Base-by-base conservation (phyloP, 2,797 vertebrate genomes). In the Parauchenoglanis punctatus region DNA sequence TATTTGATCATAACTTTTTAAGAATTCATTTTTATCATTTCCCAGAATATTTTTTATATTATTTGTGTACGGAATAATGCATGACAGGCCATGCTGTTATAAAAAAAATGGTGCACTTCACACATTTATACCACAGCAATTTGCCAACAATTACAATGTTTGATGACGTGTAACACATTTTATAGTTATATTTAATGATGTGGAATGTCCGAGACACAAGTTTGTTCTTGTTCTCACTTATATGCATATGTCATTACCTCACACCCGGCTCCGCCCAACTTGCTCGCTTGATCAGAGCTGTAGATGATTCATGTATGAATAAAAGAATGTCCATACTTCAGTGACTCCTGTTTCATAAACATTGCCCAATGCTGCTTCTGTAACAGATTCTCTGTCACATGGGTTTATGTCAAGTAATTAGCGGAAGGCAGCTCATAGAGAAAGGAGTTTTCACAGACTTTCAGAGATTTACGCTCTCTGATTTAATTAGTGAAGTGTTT, bases 301-400 rank as follows among this genome's bases (percentile, higher is more conserved):
- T 4, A 56, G 52, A 56, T 56, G 3, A 78, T 35, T 59, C 58
- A 59, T 80, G 4, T 59, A 59, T 80, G 28, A 35, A 80, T 54
- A 23, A 23, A 59, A 59, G 28, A 35, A 77, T 56, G 28, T 78
- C 17, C 54, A 31, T 77, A 77, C 20, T 35, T 81, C 58, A 63
- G 23, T 46, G 40, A 63, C 13, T 65, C 40, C 31, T 15, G 12
- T 65, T 82, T 65, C 13, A 49, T 65, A 65, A 63, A 61, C 56
- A 81, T 81, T 61, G 46, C 40, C 44, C 61, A 82, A 25, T 65
- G 44, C 25, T 65, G 81, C 81, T 49, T 82, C 44, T 82, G 25
- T 23, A 82, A 7, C 81, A 46, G 80, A 65, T 49, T 82, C 40
- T 63, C 40, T 46, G 44, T 65, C 15, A 82, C 40, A 65, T 65